A percentile compares a stretch with the other conserved stretches of the same genome.
phyloP scores from a whole-genome alignment of 2,113 vertebrate species.

The Corythornis madagascariensis region DNA sequence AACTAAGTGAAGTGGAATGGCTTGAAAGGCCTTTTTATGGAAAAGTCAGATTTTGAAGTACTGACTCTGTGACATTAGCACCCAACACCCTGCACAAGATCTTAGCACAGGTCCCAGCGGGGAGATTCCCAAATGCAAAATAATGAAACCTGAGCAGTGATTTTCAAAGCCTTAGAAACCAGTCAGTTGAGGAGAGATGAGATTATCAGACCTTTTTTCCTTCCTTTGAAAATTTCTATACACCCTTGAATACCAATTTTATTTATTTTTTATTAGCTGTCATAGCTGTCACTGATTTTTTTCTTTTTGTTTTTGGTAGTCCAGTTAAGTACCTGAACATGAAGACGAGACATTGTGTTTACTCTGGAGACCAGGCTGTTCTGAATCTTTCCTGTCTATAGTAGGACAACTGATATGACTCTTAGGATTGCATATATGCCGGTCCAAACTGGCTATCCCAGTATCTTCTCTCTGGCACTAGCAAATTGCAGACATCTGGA shows the following conservation, averaged over 20 bases:
- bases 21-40: neutral
- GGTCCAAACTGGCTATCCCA: neutral
- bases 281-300: neutral
- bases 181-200: neutral
- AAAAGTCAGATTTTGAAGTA: neutral
- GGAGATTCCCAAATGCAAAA: neutral
- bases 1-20: neutral
- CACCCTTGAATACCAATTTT: neutral
- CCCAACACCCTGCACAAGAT: neutral
- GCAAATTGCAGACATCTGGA: neutral
- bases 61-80: neutral
- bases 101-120: neutral
- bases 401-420: neutral
- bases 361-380: neutral
- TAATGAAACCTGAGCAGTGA: neutral
- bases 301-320: neutral
- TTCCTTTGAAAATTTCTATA: constrained; percentile 16
- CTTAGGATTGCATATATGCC: neutral
- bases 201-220: neutral
- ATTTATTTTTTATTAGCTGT: neutral
- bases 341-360: neutral
- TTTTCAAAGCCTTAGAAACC: constrained; percentile 14
- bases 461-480: neutral
- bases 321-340: neutral
- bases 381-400: neutral